Evolutionary conservation across 2,797 vertebrate genomes (phyloP).

Genomic region (Emydoidea blandingii): DNA sequence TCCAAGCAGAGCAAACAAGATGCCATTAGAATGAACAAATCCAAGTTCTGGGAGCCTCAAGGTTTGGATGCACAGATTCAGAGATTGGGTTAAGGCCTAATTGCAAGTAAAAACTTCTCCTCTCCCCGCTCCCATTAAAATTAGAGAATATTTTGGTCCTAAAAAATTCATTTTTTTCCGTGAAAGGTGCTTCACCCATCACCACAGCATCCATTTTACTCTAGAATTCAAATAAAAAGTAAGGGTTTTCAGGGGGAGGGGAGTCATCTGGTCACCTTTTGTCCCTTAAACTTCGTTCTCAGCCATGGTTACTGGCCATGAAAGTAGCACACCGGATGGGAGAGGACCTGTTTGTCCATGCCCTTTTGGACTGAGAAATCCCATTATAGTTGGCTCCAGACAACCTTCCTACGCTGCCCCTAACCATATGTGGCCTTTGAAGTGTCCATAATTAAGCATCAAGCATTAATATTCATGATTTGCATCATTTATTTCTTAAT

Average conservation of each 20-base stretch:
- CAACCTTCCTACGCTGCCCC: background rate
- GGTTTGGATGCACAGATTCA: background rate
- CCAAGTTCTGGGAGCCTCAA: background rate
- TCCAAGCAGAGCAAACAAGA: background rate
- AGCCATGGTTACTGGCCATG: background rate
- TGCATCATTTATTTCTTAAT: background rate
- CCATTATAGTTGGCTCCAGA: background rate
- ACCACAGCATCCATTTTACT: background rate
- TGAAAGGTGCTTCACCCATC: background rate
- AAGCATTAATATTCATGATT: background rate
- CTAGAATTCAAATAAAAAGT: background rate
- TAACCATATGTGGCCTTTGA: background rate
- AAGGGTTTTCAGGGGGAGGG: background rate
- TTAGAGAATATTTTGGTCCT: background rate
- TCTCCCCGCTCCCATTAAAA: background rate
- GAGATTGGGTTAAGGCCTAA: background rate
- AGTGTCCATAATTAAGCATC: background rate
- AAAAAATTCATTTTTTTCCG: background rate
- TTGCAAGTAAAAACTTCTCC: background rate
- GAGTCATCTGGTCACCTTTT: background rate
- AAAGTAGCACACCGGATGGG: background rate
- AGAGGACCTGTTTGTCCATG: background rate
- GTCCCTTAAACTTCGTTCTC: background rate
- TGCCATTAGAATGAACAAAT: background rate
- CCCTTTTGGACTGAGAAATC: background rate